Conservation (phyloP, 2,888 invertebrate species). For the Xestia xanthographa region DNA sequence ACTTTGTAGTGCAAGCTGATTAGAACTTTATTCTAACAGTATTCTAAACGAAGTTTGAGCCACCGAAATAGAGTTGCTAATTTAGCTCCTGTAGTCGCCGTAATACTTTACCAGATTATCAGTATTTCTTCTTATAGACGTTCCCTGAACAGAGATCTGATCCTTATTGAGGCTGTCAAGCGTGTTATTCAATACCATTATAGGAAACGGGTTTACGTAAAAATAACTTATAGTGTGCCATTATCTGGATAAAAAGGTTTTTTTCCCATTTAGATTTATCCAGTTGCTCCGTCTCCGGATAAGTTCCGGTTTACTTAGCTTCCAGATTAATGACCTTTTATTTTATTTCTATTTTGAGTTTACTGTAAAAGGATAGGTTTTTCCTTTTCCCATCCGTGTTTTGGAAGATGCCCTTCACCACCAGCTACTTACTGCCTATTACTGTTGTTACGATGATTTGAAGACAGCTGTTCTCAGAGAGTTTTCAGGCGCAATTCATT, state of each 20-base stretch:
- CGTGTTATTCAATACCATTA: conserved; percentile 52
- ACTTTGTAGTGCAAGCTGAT: no score
- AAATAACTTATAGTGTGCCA: conserved; percentile 32
- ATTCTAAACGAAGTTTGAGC: no score
- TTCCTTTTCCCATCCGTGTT: background rate
- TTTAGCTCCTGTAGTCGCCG: no score
- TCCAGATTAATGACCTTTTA: conserved; percentile 1
- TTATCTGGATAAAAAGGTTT: conserved; percentile 44
- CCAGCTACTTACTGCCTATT: no score
- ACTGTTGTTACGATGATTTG: no score
- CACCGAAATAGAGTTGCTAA: no score
- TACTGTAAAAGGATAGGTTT: background rate
- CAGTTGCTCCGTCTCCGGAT: conserved; percentile 13
- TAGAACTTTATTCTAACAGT: no score
- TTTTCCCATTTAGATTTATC: conserved; percentile 49
- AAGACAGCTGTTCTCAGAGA: no score
- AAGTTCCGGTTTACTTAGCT: conserved; percentile 13
- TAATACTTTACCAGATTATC: conserved; percentile 23
- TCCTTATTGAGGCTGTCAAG: conserved; percentile 33
- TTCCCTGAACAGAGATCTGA: conserved; percentile 17
- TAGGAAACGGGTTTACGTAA: conserved; percentile 47
- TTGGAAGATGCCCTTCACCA: no score
- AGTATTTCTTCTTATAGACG: conserved; percentile 8
- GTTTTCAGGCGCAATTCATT: no score
- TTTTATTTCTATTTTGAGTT: background rate